Base-by-base conservation (phyloP, 1,140 invertebrate genomes). In the Streblospio benedicti region DNA sequence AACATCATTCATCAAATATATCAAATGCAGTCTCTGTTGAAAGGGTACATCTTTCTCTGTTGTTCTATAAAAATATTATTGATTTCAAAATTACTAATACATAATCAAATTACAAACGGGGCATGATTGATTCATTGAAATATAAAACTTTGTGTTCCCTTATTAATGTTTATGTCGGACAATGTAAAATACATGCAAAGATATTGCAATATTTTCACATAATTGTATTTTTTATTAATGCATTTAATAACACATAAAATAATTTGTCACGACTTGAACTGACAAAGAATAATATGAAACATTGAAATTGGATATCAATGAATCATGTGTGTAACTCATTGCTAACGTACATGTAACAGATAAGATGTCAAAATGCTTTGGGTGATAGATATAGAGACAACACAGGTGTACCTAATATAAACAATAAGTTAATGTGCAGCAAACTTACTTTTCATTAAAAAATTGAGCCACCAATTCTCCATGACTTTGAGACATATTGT, bases 1-100 rank as follows among this genome's bases (percentile, higher is more conserved):
- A 31, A 97, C 86, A 83, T 98, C 94, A 82, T 98, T 97, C 64
- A 97, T 90, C 69, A 97, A 83, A 81, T 98, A 98, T 76, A 97
- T 94, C 72, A 97, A 86, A 81, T 97, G 93, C 54, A 98, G 84
- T 80, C 93, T 91, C 76, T 91, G 86, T 65, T 85, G 85, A 83
- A 96, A 96, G 61, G 84, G 82, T 51, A 86, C 85, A 63, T 86
- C 86, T 60, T 83, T 83, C 70, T 86, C 82, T 67, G 87, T 85
- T 60, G 89, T 85, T 81, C 87, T 90, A 78, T 23, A 79, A 84
- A 41, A 51, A n/a, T n/a, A n/a, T 45, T 54, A 18, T 50, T 50
- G n/a, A 18, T 32, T 53, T 59, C 4, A 25, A 25, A 56, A 43
- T 6, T 43, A 43, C 4, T 35, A 2, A 30, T 31, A 20, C 12